Evolutionary conservation across 2,888 invertebrate species (phyloP).

Genomic region (Harpagoxenus sublaevis): DNA sequence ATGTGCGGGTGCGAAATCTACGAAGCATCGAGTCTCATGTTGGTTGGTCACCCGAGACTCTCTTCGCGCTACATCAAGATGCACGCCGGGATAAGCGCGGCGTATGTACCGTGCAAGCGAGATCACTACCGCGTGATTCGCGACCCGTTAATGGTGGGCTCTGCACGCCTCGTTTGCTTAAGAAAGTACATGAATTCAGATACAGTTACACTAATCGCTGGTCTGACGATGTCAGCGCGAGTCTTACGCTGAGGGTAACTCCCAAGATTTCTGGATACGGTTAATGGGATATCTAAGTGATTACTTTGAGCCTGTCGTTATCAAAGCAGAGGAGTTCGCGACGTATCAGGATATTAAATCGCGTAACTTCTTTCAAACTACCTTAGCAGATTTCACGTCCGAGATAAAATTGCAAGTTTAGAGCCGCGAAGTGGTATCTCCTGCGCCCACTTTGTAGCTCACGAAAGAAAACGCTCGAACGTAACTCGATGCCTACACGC

Average conservation of each 20-base stretch:
- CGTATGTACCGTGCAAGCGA: slow-evolving; percentile 20
- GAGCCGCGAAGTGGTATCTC: not conserved
- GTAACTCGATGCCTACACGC: not conserved
- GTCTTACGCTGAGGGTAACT: not conserved
- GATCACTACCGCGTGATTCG: slow-evolving; percentile 41
- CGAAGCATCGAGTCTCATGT: slow-evolving; percentile 46
- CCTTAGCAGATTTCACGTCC: not conserved
- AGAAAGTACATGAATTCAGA: slow-evolving; percentile 17
- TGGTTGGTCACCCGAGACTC: slow-evolving; percentile 35
- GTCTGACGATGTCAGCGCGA: slow-evolving; percentile 1
- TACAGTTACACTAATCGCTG: slow-evolving; percentile 38
- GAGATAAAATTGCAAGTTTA: slow-evolving; percentile 12
- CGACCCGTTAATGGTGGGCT: slow-evolving; percentile 19
- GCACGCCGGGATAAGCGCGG: slow-evolving; percentile 19
- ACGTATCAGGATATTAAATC: not conserved
- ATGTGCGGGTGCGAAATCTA: slow-evolving; percentile 42
- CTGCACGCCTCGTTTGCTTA: slow-evolving; percentile 49
- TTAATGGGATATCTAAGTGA: not conserved
- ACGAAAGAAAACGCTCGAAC: slow-evolving; percentile 1
- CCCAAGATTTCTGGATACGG: not conserved
- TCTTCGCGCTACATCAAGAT: not conserved
- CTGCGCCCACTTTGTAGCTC: not conserved
- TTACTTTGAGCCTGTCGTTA: not conserved
- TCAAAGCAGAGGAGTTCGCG: not conserved
- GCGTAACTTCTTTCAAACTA: not conserved